Evolutionary conservation across 1,140 invertebrate genomes (phyloP), one percentile per base, ranked within the genome.

Genomic region (Pentalonia nigronervosa): DNA sequence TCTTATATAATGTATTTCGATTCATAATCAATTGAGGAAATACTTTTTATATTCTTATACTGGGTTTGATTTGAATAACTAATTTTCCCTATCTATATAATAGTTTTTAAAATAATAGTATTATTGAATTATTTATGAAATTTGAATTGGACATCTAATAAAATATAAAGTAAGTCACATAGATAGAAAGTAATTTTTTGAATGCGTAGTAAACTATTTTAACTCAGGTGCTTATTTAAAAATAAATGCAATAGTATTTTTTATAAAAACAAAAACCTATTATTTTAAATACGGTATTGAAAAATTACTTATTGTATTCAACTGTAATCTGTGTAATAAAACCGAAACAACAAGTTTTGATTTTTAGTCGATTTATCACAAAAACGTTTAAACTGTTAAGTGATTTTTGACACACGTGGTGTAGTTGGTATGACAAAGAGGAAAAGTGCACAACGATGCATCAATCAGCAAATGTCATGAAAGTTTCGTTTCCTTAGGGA

Each of bases 391-490:
- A 50, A 81, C 67, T 47, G 45, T 36, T 92, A 83, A 76, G 45
- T 92, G 67, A 90, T 41, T 60, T 90, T 90, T 47, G 56, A 90
- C 41, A 83, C 23, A 41, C 88, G 23, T 93, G 48, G 47, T 50
- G 21, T 87, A 48, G 45, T 48, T 50, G 47, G 41, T 53, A 56
- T 56, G 56, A 25, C 23, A 45, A 91, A 50, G 67, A 3, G 21
- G 45, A 83, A 92, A 92, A 76, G 45, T 91, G 56, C 67, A 92
- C 67, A 83, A 92, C 67, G 67, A 91, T 36, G 45, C 47, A 50
- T 83, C 90, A 92, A 92, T 92, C 67, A 83, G 60, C 30, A 34
- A 92, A 50, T 83, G 90, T 92, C 67, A 83, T 36, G 21, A 81
- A 81, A 14, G 20, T 92, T 83, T 92, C 21, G 9, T 92, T 83